Conservation (phyloP, 2,888 invertebrate species). For the Sisyra nigra region DNA sequence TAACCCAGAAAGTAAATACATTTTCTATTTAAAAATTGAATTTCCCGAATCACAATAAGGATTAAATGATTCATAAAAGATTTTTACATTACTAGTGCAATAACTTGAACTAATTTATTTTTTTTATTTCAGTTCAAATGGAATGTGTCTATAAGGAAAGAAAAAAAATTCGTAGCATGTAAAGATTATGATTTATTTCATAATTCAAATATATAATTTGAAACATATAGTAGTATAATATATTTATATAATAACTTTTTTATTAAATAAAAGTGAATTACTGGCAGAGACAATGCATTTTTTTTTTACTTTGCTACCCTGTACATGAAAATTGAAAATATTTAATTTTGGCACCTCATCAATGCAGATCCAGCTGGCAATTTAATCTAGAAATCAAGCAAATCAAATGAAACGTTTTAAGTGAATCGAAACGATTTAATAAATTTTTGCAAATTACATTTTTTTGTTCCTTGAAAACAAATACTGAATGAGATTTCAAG, state of each 20-base stretch:
- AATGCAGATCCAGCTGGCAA: too few relatives aligned
- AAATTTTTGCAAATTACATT: background rate
- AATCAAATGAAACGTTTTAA: background rate
- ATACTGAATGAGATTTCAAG: too few relatives aligned
- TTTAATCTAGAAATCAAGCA: too few relatives aligned
- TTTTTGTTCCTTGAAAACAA: background rate
- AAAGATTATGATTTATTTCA: slow-evolving; percentile 11
- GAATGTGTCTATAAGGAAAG: slow-evolving; percentile 50
- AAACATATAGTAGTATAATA: too few relatives aligned
- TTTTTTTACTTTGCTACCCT: slow-evolving; percentile 1
- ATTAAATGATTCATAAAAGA: too few relatives aligned
- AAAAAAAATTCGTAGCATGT: slow-evolving; percentile 58
- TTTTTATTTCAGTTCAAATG: slow-evolving; percentile 49
- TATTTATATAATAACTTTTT: background rate
- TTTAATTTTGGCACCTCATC: too few relatives aligned
- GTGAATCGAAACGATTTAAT: background rate
- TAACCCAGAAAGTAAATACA: too few relatives aligned
- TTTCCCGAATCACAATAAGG: slow-evolving; percentile 7
- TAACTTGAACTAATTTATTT: too few relatives aligned
- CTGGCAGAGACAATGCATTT: background rate
- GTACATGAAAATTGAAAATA: background rate
- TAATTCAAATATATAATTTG: too few relatives aligned
- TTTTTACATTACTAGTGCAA: too few relatives aligned
- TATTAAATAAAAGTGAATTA: background rate
- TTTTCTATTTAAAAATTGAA: slow-evolving; percentile 8